Base-by-base conservation (phyloP, 2,888 invertebrate genomes). In the Coelopa pilipes region DNA sequence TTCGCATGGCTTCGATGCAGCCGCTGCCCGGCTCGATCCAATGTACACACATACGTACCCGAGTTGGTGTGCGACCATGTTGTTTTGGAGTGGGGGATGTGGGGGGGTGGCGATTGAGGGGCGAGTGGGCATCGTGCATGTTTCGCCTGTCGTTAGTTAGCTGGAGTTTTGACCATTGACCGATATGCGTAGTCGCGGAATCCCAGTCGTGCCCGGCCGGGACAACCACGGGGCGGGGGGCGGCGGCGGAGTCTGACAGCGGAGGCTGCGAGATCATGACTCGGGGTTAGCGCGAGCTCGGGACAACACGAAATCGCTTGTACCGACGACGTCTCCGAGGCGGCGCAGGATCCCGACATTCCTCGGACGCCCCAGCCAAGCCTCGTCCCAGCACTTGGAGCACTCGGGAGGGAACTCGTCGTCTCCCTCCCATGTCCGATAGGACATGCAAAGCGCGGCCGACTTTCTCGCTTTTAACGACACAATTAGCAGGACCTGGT, bases 101-200 rank as follows among this genome's bases (percentile, higher is more conserved):
- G 34, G 34, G 7, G 34, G 57, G 19, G 24, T 17, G 24, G 17
- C n/a, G 57, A 55, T 55, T 4, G 21, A 59, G 19, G 21, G 57
- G 19, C 19, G 17, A 24, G 13, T 4, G 13, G 57, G 57, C 19
- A 59, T 24, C 19, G 57, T 21, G 12, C 57, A 21, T 19, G 57
- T 59, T 13, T 17, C 19, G 60, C 45, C 60, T 55, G 57, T 59
- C 47, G 57, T 62, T 55, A 50, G 67, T 59, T 47, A 15, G 59
- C 62, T 74, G 46, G 59, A 60, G 57, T 75, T 72, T 73, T 75
- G 73, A 73, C 75, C 73, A 60, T 70, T 73, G 66, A 70, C 67
- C 75, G 69, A 73, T 73, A 70, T 75, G 72, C 72, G 72, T 75
- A 70, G 59, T 21, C 24, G 53, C 47, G 70, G 72, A 66, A 75